A percentile compares a stretch with the other conserved stretches of the same genome.
These are phyloP conservation scores for Caranx melampygus DNA, from an alignment of 2,113 vertebrate genomes.

Conservation along the genomic window DNA sequence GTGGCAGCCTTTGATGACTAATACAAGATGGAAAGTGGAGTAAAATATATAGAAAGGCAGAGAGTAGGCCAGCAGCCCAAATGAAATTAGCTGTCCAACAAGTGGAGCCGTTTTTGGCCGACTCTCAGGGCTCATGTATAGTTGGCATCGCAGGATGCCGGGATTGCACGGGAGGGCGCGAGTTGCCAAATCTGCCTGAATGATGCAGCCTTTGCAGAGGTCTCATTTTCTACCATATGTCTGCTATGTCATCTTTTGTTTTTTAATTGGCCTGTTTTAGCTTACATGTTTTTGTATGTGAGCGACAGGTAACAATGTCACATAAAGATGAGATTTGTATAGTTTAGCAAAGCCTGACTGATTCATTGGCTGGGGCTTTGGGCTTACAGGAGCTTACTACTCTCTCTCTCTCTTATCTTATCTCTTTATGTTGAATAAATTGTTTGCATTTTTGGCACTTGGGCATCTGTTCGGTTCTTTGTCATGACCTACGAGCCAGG, in stretches of 20 bases:
- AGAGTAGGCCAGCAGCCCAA: conserved; percentile 42
- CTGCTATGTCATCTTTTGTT: conserved; percentile 3
- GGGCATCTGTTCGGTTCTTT: too few relatives aligned
- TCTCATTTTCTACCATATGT: conserved; percentile 34
- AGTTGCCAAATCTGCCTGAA: conserved; percentile 36
- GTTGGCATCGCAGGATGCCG: conserved; percentile 18
- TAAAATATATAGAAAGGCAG: conserved; percentile 39
- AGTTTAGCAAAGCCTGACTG: neutral
- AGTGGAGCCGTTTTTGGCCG: conserved; percentile 49
- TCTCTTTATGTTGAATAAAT: too few relatives aligned
- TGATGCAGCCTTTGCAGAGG: conserved; percentile 14
- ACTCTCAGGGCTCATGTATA: conserved; percentile 24
- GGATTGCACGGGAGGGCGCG: conserved; percentile 15
- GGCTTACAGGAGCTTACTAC: neutral
- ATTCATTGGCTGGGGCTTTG: conserved; percentile 12
- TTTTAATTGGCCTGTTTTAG: conserved; percentile 7
- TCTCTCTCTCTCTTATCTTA: too few relatives aligned
- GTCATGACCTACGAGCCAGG: too few relatives aligned
- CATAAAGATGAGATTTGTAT: conserved; percentile 26
- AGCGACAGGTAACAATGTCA: conserved; percentile 15
- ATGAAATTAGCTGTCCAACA: conserved; percentile 60
- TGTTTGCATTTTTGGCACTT: too few relatives aligned
- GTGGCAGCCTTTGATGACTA: conserved; percentile 58
- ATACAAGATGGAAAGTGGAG: conserved; percentile 53
- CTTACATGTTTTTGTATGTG: conserved; percentile 6